phyloP scores from a whole-genome alignment of 2,888 invertebrate species.

The Cataglyphis altisquamis region DNA sequence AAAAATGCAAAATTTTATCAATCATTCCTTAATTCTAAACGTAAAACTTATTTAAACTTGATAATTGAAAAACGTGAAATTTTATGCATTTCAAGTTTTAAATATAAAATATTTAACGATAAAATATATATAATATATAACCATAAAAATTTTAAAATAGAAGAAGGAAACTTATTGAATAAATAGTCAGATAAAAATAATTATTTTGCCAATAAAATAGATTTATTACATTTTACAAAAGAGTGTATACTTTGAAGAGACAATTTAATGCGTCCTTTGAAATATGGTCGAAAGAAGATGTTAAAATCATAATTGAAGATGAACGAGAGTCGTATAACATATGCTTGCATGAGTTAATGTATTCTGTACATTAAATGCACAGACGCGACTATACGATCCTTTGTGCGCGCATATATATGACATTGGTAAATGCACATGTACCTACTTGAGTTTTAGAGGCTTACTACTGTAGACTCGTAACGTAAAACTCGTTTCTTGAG shows the following conservation, averaged over 20 bases:
- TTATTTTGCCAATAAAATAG: background rate
- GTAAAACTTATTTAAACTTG: background rate
- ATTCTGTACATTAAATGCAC: conserved; percentile 38
- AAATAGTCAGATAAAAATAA: background rate
- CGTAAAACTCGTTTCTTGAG: conserved; percentile 96
- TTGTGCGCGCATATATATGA: conserved; percentile 19
- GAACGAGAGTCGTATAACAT: background rate
- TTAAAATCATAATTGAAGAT: conserved; percentile 26
- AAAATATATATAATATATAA: background rate
- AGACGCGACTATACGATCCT: conserved; percentile 15
- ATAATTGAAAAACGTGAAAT: background rate
- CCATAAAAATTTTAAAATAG: background rate
- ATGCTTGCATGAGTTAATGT: conserved; percentile 17
- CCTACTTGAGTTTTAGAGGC: conserved; percentile 91
- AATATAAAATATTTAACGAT: background rate
- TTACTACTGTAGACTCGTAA: conserved; percentile 93
- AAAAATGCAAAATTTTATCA: background rate
- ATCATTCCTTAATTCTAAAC: background rate
- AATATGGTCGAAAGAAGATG: conserved; percentile 15
- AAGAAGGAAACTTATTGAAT: background rate
- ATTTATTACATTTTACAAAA: background rate
- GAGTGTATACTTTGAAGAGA: background rate
- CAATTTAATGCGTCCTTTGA: conserved; percentile 14
- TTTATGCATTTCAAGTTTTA: background rate
- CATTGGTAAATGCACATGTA: conserved; percentile 76